Evolutionary conservation across 53 echinoderm and acorn worm genomes (phyloP), one percentile per base, ranked within the genome.

Genomic region (Antedon mediterranea): DNA sequence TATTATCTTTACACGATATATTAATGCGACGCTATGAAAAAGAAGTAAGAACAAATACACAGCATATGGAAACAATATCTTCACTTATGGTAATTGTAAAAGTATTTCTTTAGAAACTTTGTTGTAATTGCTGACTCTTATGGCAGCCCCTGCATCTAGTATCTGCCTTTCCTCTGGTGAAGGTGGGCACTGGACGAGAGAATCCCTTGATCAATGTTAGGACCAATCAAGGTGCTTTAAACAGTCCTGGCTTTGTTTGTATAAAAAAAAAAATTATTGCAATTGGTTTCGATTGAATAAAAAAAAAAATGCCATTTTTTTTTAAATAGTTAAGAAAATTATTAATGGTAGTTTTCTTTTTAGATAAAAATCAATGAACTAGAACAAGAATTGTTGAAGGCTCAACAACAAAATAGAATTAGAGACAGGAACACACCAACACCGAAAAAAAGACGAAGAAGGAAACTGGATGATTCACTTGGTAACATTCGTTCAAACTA

Each of bases 21-120:
- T 74, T 94, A 82, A 94, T 94, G 91, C 89, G 85, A 70, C 83
- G 91, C 29, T 94, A 94, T n/a, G 91, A 94, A 80, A 89, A 82
- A 76, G 94, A 94, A 75, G 33, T 94, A 71, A 89, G 85, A 81
- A 78, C 86, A 26, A 94, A 91, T 78, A 82, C 89, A 3, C 77
- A 85, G 29, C 91, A 94, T 43, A 85, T 87, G 31, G 94, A 94
- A 84, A 91, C 91, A 23, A 91, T 91, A 43, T 91, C 94, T 30
- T 86, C 89, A 0, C 84, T 94, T 3, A 91, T 91, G 85, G 94
- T 94, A 82, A 91, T 89, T 84, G 29, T 27, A 43, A 27, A 30
- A n/a, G 33, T 33, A 30, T 28, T 33, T 14, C 32, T 3, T 43
- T 31, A 0, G 14, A 34, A 37, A 33, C 37, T 77, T 34, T 11